These are phyloP conservation scores for Mycalesis mineus DNA, from an alignment of 2,888 invertebrate genomes.

Conservation along the genomic window DNA sequence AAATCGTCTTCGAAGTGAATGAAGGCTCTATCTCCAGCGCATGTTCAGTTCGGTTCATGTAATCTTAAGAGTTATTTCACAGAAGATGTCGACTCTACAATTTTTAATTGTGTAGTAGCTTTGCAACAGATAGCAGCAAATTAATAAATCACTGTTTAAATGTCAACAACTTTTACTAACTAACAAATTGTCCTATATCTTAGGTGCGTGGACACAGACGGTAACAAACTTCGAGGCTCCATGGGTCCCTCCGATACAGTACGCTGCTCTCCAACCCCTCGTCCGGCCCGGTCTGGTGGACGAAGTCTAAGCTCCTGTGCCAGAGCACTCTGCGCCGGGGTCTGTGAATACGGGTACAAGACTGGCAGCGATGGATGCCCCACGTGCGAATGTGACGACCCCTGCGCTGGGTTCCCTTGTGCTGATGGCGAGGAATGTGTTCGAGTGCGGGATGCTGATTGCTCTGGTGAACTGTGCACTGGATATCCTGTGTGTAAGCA, in stretches of 20 bases:
- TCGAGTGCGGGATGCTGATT: conserved; percentile 83
- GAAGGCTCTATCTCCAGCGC: too few relatives aligned
- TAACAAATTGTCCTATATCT: too few relatives aligned
- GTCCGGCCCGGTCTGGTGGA: conserved; percentile 59
- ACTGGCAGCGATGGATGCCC: conserved; percentile 83
- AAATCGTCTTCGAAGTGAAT: too few relatives aligned
- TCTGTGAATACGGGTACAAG: conserved; percentile 91
- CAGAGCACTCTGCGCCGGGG: conserved; percentile 86
- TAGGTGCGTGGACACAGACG: conserved; percentile 86
- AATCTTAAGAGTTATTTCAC: too few relatives aligned
- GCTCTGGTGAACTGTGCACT: conserved; percentile 81
- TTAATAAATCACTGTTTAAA: too few relatives aligned
- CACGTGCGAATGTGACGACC: conserved; percentile 91
- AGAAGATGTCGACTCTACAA: too few relatives aligned
- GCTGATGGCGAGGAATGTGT: conserved; percentile 85
- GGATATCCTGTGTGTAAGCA: conserved; percentile 87
- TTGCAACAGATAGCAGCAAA: too few relatives aligned
- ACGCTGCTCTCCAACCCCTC: conserved; percentile 74
- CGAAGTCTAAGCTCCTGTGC: conserved; percentile 81
- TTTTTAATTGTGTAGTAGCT: too few relatives aligned
- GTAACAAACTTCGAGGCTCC: conserved; percentile 86
- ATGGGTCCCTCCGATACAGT: conserved; percentile 87
- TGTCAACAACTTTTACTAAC: too few relatives aligned
- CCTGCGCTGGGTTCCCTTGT: conserved; percentile 87
- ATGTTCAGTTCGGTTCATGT: too few relatives aligned